Evolutionary conservation across 2,113 vertebrate species (phyloP), one percentile per base, ranked within the genome.

Genomic region (Aspidoscelis tigris): DNA sequence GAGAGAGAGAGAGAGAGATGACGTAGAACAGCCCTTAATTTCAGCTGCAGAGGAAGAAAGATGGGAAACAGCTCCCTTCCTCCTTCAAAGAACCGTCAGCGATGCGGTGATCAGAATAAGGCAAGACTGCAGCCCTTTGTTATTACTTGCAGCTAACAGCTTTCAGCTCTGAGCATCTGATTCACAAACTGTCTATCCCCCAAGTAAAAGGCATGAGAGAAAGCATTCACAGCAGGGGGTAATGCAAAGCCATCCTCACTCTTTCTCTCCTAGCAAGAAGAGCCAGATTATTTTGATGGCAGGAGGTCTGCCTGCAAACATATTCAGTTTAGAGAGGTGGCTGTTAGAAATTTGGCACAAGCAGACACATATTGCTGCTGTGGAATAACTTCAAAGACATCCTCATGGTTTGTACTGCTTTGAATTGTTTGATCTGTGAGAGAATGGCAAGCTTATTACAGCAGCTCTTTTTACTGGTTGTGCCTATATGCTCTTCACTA

Each of bases 121-220:
- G 47, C 72, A 73, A 90, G 86, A 85, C 33, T 0, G 0, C 55
- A 68, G 39, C 43, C 84, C 82, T 89, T 64, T 87, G 83, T 70
- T 87, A 61, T 78, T 61, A 7, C 4, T 82, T 92, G 85, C 83
- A 75, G 55, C 33, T 90, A 91, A 89, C 82, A 86, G 69, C 77
- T 41, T 86, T 86, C 85, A 82, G 90, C 85, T 86, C 26, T 50
- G 68, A 89, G 91, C 80, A 90, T 82, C 84, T 90, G 90, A 72
- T 43, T 90, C 82, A 78, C 33, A 90, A 66, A 84, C 11, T 33
- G 87, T 90, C 85, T 87, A 84, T 87, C 89, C 87, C 33, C 77
- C 72, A 88, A 93, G 89, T 80, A 91, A 84, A 68, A 90, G 22
- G 86, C 79, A 86, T 83, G 82, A 93, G 82, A 93, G 20, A 80